Evolutionary conservation across 1,140 invertebrate species (phyloP).

Genomic region (Drosophila orosa): DNA sequence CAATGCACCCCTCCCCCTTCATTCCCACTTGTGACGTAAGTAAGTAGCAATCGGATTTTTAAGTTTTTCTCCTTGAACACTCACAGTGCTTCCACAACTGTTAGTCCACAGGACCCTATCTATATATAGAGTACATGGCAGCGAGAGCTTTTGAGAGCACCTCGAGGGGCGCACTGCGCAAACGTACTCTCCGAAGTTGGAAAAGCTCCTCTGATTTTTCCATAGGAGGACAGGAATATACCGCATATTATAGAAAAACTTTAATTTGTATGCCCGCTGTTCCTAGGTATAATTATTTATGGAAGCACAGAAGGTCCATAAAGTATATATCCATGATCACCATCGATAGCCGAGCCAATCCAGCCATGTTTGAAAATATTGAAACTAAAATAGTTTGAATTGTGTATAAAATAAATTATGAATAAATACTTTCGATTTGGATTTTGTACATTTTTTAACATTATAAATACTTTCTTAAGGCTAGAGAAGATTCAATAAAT

Average conservation of each 20-base stretch:
- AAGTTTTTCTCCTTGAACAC: slow-evolving; percentile 23
- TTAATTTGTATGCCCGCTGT: neutral
- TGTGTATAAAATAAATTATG: too few species aligned
- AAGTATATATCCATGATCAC: neutral
- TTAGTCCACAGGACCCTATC: slow-evolving; percentile 5
- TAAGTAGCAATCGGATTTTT: slow-evolving; percentile 24
- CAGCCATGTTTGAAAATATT: neutral
- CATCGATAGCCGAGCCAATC: neutral
- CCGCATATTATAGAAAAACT: neutral
- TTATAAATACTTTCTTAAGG: neutral
- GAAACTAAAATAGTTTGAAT: neutral
- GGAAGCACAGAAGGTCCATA: neutral
- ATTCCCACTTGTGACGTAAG: slow-evolving; percentile 17
- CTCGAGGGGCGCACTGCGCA: slow-evolving; percentile 1
- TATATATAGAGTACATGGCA: slow-evolving; percentile 5
- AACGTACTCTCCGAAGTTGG: slow-evolving; percentile 1
- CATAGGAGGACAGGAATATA: slow-evolving; percentile 2
- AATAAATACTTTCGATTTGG: too few species aligned
- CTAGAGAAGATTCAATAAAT: too few species aligned
- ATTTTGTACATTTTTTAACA: neutral
- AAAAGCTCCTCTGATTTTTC: neutral
- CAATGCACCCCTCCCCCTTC: slow-evolving; percentile 4
- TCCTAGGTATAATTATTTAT: neutral
- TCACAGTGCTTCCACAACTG: slow-evolving; percentile 11
- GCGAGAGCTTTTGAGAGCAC: slow-evolving; percentile 4